Percentiles rank a stretch among this genome's conserved stretches.
Evolutionary conservation across 2,888 invertebrate genomes (phyloP).

Genomic region (Amphipyra tragopoginis): DNA sequence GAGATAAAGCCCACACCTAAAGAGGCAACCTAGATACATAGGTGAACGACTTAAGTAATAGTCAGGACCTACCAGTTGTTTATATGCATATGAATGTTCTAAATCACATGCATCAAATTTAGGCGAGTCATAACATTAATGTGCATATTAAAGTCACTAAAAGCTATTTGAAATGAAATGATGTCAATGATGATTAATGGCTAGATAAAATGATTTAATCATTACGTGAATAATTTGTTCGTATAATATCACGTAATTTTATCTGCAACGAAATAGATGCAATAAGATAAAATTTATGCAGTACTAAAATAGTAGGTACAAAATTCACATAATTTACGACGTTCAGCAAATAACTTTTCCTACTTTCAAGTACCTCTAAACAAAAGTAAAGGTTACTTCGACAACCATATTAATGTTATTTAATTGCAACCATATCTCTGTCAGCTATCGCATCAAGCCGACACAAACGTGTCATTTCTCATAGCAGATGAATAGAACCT

Average conservation of each 20-base stretch:
- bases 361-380: not conserved
- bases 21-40: constrained; percentile 71
- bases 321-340: not conserved
- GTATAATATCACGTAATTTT: constrained; percentile 21
- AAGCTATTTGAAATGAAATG: constrained; percentile 8
- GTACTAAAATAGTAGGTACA: constrained; percentile 6
- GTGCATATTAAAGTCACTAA: constrained; percentile 10
- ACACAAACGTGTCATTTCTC: constrained; percentile 52
- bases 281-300: constrained; percentile 2
- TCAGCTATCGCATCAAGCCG: constrained; percentile 30
- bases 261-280: constrained; percentile 8
- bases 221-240: constrained; percentile 17
- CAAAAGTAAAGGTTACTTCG: not conserved
- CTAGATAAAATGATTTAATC: constrained; percentile 15
- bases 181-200: constrained; percentile 33
- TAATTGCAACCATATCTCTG: constrained; percentile 12
- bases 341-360: not conserved
- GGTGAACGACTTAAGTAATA: constrained; percentile 67
- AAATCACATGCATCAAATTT: constrained; percentile 29
- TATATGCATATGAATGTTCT: constrained; percentile 39
- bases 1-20: constrained; percentile 63
- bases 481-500: constrained; percentile 59
- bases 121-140: constrained; percentile 20
- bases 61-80: constrained; percentile 41
- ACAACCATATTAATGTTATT: constrained; percentile 5